Conservation (phyloP, 2,797 vertebrate species). For the Okamejei kenojei region DNA sequence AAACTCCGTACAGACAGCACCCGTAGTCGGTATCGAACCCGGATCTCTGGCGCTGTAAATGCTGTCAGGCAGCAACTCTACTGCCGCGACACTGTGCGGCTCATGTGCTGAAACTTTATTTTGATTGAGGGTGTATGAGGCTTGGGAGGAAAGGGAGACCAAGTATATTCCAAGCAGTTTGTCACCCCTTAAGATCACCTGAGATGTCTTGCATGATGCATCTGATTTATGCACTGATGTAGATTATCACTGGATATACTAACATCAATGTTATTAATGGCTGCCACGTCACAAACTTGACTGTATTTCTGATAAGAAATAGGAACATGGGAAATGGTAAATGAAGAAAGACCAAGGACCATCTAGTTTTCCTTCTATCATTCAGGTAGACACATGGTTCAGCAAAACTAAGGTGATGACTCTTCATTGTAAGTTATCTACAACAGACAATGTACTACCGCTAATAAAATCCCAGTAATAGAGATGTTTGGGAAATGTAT, state of each 20-base stretch:
- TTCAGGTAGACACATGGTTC: neutral
- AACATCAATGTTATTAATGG: neutral
- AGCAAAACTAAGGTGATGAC: neutral
- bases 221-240: neutral
- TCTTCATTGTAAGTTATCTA: neutral
- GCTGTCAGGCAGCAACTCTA: too few relatives aligned
- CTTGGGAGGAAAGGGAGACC: neutral
- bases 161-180: neutral
- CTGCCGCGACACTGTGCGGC: too few relatives aligned
- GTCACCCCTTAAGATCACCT: neutral
- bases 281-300: neutral
- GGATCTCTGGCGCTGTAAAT: too few relatives aligned
- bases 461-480: neutral
- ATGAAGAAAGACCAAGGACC: neutral
- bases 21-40: too few relatives aligned
- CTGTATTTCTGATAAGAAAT: neutral
- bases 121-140: neutral
- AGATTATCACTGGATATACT: neutral
- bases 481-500: neutral
- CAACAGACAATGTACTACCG: neutral
- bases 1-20: too few relatives aligned
- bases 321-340: neutral
- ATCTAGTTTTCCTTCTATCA: neutral
- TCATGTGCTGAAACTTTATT: too few relatives aligned
- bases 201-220: neutral